Base-by-base conservation (phyloP, 2,113 vertebrate genomes). In the Gadus macrocephalus region DNA sequence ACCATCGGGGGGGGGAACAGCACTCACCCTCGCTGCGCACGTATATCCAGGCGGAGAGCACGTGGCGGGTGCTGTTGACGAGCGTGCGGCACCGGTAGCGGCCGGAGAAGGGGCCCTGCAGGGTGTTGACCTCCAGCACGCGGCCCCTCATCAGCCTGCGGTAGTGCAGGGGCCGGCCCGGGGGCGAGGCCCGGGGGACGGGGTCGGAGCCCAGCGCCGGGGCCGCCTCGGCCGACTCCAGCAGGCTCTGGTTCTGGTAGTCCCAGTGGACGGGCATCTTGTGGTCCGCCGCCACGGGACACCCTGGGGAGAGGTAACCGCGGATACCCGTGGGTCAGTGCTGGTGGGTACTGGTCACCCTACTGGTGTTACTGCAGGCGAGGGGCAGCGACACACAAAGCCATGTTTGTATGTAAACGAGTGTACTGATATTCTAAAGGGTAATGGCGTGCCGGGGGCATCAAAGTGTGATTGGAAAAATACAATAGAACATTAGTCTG, bases 121-220 rank as follows among this genome's bases (percentile, higher is more conserved):
- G 82, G 1, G 91, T 88, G 82, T 89, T 90, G 82, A 95, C 91
- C 87, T 95, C 93, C 28, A 96, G 86, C 74, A 94, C 87, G 0
- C 90, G 90, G 7, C 93, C 93, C 58, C 89, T 88, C 66, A 66
- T 85, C 73, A 95, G 82, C 63, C 82, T 68, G 71, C 75, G 82
- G 82, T 93, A 86, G 58, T 86, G 87, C 67, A 91, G 76, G 56
- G 69, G 81, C 19, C 78, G 4, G 60, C 20, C 38, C 64, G 0
- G 55, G 71, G 35, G 5, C 74, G 1, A 56, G 17, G 60, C 16
- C 68, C 17, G 4, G 15, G 60, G 20, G 12, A 5, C 14, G 9
- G 55, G 55, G 15, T 16, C 1, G 55, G 55, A n/a, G 16, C 5
- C 53, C 53, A 12, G 53, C 28, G 9, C 49, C n/a, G 2, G 74